Evolutionary conservation across 1,140 invertebrate species (phyloP), one percentile per base, ranked within the genome.

Genomic region (Eupristina koningsbergeri): DNA sequence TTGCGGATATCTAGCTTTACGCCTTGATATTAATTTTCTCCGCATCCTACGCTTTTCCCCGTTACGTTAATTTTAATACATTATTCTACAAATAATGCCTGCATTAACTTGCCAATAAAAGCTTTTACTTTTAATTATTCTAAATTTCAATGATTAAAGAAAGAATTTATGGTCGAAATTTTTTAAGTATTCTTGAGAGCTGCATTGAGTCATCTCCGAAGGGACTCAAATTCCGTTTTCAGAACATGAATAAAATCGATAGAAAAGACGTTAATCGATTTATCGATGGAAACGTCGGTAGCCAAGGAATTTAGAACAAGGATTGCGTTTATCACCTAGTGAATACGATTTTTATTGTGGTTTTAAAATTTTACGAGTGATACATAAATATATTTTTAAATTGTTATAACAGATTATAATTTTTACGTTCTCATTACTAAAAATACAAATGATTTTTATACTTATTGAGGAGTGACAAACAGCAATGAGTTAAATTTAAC

Each of bases 251-350:
- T 39, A 9, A 36, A 36, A 63, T 53, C 53, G 19, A n/a, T n/a
- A n/a, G n/a, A n/a, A n/a, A 8, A 61, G 7, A n/a, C 47, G n/a
- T 29, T 45, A 15, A 3, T 53, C 34, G 26, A 3, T 73, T 80
- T 39, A 82, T 82, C 81, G 69, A 82, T 76, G 81, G 50, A 53
- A 67, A 64, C 29, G n/a, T n/a, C 67, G 73, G 39, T 67, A 73
- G 11, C n/a, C 58, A 61, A 6, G 45, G 41, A 61, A 81, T 74
- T 81, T 41, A 50, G 47, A 50, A 50, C 47, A 17, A 50, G 47
- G 47, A 15, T 81, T 31, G 80, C 11, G 63, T 69, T 69, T 80
- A 53, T 69, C n/a, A 69, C 67, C 26, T 47, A 80, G 53, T 80
- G 29, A 39, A 80, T 79, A 29, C 17, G 26, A 47, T 22, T 67